Conservation (phyloP, 2,113 vertebrate genomes). For the Apodemus speciosus region DNA sequence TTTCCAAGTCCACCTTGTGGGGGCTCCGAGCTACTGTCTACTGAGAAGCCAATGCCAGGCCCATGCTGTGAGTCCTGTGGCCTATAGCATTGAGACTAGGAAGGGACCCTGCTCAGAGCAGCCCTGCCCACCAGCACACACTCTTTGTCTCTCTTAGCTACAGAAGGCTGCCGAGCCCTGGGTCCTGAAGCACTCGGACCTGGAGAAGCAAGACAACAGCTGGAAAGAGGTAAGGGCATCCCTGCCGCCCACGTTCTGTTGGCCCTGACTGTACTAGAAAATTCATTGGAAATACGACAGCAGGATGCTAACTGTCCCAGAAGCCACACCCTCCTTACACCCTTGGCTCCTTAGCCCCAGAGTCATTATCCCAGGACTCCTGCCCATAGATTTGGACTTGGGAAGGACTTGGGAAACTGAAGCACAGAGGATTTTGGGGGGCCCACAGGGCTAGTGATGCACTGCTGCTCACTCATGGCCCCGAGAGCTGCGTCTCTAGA, state of each 20-base stretch:
- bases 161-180: conserved; percentile 86
- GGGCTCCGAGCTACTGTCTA: background rate
- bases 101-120: accelerated
- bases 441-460: background rate
- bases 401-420: background rate
- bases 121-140: accelerated
- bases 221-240: conserved; percentile 87
- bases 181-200: conserved; percentile 85
- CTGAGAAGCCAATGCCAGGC: background rate
- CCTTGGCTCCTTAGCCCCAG: background rate
- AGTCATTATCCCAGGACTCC: background rate
- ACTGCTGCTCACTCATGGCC: background rate
- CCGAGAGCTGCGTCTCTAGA: background rate
- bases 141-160: conserved; percentile 77
- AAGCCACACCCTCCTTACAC: background rate
- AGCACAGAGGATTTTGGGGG: background rate
- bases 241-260: background rate
- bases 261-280: background rate
- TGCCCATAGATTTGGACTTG: background rate
- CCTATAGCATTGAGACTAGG: background rate
- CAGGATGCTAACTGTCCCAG: background rate
- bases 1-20: background rate
- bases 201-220: conserved; percentile 85
- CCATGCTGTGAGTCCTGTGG: background rate
- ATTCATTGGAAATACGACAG: background rate